Evolutionary conservation across 2,113 vertebrate species (phyloP).

Genomic region (Chlamydotis undulata): DNA sequence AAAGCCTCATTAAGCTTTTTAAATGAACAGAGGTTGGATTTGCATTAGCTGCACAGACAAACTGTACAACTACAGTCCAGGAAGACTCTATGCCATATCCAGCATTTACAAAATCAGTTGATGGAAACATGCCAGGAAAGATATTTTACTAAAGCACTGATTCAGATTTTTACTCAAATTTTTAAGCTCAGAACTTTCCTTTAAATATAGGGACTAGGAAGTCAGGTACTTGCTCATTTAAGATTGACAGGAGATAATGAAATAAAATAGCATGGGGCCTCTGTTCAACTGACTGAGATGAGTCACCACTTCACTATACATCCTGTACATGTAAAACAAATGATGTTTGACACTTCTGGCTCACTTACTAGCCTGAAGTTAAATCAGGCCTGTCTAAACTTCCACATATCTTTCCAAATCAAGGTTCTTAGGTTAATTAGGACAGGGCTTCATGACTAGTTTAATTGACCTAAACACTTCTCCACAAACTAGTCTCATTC

Average conservation of each 20-base stretch:
- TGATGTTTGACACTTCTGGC: neutral
- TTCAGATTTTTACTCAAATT: neutral
- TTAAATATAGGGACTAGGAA: neutral
- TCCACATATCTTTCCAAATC: neutral
- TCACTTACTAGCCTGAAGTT: neutral
- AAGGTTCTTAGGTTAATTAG: neutral
- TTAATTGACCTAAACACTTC: neutral
- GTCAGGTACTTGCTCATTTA: neutral
- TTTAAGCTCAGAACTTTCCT: neutral
- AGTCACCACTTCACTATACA: neutral
- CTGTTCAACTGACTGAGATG: neutral
- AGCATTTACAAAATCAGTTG: neutral
- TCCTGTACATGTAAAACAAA: neutral
- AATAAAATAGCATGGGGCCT: neutral
- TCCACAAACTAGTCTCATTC: neutral
- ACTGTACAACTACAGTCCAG: neutral
- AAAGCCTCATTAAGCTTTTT: neutral
- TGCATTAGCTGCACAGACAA: neutral
- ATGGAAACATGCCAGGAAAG: neutral
- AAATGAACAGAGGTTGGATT: neutral
- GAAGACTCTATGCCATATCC: neutral
- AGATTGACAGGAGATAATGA: neutral
- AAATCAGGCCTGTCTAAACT: neutral
- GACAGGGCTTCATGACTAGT: neutral
- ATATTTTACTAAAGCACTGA: neutral